Conservation (phyloP, 1,140 invertebrate species). For the Orchesella cincta region DNA sequence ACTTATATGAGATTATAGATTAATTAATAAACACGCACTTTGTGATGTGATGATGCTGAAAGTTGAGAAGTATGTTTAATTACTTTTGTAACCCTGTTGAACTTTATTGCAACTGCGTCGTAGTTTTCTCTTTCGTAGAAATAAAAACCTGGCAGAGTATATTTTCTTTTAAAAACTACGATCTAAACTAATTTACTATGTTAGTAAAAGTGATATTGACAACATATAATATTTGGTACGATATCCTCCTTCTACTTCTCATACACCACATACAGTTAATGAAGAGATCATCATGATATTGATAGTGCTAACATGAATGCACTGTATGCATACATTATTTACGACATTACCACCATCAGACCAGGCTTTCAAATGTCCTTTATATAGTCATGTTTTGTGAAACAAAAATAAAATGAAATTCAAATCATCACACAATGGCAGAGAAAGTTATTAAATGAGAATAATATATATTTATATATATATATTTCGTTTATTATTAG, state of each 20-base stretch:
- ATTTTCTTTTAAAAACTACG: background rate
- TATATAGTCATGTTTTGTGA: background rate
- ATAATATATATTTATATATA: background rate
- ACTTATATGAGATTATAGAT: too few species aligned
- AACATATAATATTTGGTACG: too few species aligned
- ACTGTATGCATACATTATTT: background rate
- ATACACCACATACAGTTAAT: too few species aligned
- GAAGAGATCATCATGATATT: too few species aligned
- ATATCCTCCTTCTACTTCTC: too few species aligned
- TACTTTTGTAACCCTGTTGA: constrained; percentile 13
- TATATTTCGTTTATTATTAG: background rate
- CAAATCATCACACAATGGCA: background rate
- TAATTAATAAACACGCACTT: too few species aligned
- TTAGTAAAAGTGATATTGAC: background rate
- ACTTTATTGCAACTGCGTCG: background rate
- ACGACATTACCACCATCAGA: background rate
- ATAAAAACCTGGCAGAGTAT: constrained; percentile 4
- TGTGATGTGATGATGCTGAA: too few species aligned
- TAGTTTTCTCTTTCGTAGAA: background rate
- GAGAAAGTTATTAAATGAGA: background rate
- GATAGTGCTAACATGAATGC: too few species aligned
- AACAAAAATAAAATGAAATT: background rate
- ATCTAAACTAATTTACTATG: background rate
- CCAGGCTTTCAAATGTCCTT: too few species aligned
- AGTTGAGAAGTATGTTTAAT: too few species aligned